phyloP scores from a whole-genome alignment of 2,797 vertebrate species.

The Miichthys miiuy region DNA sequence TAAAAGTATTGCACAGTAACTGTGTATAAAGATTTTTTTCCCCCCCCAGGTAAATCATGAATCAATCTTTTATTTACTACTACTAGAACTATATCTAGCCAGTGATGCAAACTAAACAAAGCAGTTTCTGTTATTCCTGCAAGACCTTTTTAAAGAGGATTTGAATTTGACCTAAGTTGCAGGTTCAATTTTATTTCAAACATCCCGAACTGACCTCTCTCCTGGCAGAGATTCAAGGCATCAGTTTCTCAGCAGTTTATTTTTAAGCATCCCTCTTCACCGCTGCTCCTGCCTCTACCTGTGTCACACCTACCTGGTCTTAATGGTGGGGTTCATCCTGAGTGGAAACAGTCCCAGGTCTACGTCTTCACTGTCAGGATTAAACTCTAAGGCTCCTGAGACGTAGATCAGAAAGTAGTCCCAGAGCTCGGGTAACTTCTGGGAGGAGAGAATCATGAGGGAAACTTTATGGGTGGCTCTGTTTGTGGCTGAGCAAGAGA shows the following conservation, averaged over 20 bases:
- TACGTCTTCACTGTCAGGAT: slow-evolving; percentile 73
- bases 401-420: slow-evolving; percentile 82
- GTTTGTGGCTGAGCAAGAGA: slow-evolving; percentile 6
- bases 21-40: not conserved
- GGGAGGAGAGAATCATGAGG: slow-evolving; percentile 77
- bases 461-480: slow-evolving; percentile 3
- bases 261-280: not conserved
- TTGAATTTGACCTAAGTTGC: too few species aligned
- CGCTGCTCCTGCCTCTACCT: not conserved
- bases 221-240: not conserved
- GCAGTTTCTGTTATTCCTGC: not conserved
- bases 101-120: not conserved
- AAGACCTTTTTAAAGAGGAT: not conserved
- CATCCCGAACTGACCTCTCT: not conserved
- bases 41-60: not conserved
- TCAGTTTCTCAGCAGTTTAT: not conserved
- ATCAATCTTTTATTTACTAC: not conserved
- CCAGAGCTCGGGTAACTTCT: slow-evolving; percentile 81
- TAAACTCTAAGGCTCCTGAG: slow-evolving; percentile 80
- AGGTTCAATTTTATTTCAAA: not conserved
- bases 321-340: slow-evolving; percentile 81
- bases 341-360: slow-evolving; percentile 81
- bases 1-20: not conserved
- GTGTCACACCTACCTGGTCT: slow-evolving; percentile 70
- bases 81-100: not conserved